Evolutionary conservation across 1,140 invertebrate species (phyloP), one percentile per base, ranked within the genome.

Genomic region (Parapsyche elsis): DNA sequence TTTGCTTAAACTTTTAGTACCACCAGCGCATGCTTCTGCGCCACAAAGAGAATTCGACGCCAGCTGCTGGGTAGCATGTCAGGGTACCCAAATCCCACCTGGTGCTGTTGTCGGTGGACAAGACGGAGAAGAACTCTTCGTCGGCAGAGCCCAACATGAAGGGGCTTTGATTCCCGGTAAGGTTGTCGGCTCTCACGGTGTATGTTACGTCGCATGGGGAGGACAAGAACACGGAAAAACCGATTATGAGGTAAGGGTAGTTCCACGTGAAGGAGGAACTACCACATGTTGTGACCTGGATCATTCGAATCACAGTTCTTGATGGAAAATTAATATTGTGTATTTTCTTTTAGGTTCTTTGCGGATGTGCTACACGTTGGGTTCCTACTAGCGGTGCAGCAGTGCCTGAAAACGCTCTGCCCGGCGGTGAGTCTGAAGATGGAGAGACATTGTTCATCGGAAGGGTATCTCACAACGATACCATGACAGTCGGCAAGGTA

Each of bases 131-230:
- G 89, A 92, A 9, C 84, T 95, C 44, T 96, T 91, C 84, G 92
- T 97, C 10, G 93, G 92, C 0, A 89, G 95, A 78, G 93, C 93
- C 4, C 85, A 87, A 38, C 93, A 95, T 80, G 93, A 95, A 84
- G 94, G 94, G 38, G 94, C 92, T 59, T 84, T 94, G 5, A 89
- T 96, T 81, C 95, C 95, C 80, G 95, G 95, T 45, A 97, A 97
- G 87, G 86, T 94, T 7, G 90, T 92, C 53, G 89, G 91, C 0
- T 92, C 92, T 0, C 94, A 96, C 84, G 91, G 92, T 9, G 92
- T 92, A 7, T 92, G 91, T 83, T 97, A 95, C 84, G 86, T 96
- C 0, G 87, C 94, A 14, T 96, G 94, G 93, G 94, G 94, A 9
- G 94, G 95, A 38, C 87, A 86, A 14, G 95, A 96, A 85, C 93